phyloP scores from a whole-genome alignment of 2,113 vertebrate genomes.

The Rhinolophus sinicus region DNA sequence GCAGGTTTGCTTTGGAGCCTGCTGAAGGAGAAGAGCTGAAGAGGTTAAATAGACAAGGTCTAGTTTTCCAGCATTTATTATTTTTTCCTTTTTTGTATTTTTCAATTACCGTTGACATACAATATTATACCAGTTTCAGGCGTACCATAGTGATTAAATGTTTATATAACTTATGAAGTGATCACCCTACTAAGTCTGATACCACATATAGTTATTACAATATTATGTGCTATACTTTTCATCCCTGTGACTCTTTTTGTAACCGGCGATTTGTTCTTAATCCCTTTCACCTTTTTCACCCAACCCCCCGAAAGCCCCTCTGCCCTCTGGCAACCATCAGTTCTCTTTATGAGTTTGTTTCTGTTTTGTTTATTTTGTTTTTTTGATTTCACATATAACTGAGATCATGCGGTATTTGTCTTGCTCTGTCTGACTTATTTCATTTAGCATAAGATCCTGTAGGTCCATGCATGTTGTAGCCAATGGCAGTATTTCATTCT shows the following conservation, averaged over 20 bases:
- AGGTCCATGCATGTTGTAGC: neutral
- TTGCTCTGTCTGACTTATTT: neutral
- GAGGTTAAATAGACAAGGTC: neutral
- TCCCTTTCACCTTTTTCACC: no score
- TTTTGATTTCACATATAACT: neutral
- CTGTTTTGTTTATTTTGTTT: neutral
- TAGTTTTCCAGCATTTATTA: neutral
- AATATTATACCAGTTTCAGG: no score
- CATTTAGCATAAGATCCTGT: neutral
- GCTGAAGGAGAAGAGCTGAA: neutral
- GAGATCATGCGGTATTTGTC: neutral
- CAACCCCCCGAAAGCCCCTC: neutral
- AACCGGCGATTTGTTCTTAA: neutral
- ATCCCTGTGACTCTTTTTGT: neutral
- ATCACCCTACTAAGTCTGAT: neutral
- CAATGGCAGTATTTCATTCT: neutral
- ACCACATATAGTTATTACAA: neutral
- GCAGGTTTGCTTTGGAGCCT: neutral
- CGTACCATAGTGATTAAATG: no score
- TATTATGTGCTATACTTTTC: neutral
- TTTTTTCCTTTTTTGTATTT: neutral
- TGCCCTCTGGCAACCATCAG: neutral
- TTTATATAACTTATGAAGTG: neutral
- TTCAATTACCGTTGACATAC: neutral
- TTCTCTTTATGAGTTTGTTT: neutral